Percentiles rank a stretch among this genome's conserved stretches.
Evolutionary conservation across 2,797 vertebrate species (phyloP).

Genomic region (Mastacembelus armatus): DNA sequence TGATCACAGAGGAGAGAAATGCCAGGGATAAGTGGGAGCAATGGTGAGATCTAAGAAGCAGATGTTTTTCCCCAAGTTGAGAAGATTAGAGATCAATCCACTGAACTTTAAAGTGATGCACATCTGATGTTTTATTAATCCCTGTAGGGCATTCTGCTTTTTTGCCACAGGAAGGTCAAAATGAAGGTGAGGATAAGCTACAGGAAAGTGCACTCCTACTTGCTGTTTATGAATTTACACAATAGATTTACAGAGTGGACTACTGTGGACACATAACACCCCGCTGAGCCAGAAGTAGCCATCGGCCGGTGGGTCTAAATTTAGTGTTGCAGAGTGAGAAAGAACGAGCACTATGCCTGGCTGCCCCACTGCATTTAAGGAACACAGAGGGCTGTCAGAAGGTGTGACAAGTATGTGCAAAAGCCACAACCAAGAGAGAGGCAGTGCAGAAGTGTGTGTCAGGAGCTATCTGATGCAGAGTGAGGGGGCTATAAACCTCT

Average conservation of each 20-base stretch:
- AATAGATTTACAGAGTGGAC: background rate
- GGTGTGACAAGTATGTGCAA: slow-evolving; percentile 40
- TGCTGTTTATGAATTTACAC: slow-evolving; percentile 4
- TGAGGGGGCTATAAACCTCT: slow-evolving; percentile 41
- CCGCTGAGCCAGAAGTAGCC: background rate
- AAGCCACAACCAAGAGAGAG: slow-evolving; percentile 38
- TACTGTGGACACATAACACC: background rate
- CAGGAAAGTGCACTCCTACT: slow-evolving; percentile 9
- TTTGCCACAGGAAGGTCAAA: slow-evolving; percentile 13
- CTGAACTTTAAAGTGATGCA: slow-evolving; percentile 28
- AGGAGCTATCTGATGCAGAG: slow-evolving; percentile 41
- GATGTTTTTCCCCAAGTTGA: slow-evolving; percentile 7
- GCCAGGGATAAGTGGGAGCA: slow-evolving; percentile 18
- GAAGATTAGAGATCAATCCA: slow-evolving; percentile 12
- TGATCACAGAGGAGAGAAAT: slow-evolving; percentile 33
- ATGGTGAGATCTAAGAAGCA: slow-evolving; percentile 35
- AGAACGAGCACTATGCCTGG: slow-evolving; percentile 15
- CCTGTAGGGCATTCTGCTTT: slow-evolving; percentile 16
- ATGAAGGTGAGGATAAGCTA: slow-evolving; percentile 20
- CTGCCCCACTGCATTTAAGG: slow-evolving; percentile 31
- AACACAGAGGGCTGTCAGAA: slow-evolving; percentile 37
- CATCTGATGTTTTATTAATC: slow-evolving; percentile 7
- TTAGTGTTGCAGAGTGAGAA: slow-evolving; percentile 1
- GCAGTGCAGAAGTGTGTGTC: slow-evolving; percentile 42
- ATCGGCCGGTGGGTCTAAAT: background rate